Conservation (phyloP, 2,113 vertebrate species). For the Bombycilla garrulus region DNA sequence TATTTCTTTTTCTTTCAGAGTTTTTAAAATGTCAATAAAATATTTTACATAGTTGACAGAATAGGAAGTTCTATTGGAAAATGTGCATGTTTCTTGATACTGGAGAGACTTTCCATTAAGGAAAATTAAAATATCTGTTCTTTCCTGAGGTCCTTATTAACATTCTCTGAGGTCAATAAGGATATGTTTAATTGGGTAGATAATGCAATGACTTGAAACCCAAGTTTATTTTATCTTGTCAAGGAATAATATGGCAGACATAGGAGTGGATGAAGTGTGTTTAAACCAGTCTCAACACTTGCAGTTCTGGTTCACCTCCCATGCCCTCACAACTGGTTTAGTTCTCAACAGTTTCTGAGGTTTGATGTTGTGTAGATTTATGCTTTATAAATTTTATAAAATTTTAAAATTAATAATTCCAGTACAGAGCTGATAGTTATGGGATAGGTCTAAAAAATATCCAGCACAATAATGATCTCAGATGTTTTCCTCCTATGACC, state of each 20-base stretch:
- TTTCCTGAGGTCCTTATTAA: neutral
- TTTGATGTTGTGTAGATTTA: neutral
- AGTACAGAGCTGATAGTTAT: neutral
- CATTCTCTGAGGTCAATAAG: neutral
- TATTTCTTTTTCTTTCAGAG: neutral
- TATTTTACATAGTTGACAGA: neutral
- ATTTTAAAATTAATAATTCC: neutral
- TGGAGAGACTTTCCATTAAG: neutral
- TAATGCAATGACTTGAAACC: neutral
- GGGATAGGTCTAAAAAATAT: neutral
- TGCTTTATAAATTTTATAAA: neutral
- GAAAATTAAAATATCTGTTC: neutral
- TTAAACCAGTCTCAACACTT: neutral
- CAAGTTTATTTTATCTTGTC: neutral
- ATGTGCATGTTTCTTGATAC: neutral
- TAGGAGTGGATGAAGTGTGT: neutral
- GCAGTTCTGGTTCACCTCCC: neutral
- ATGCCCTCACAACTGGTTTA: neutral
- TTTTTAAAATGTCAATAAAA: neutral
- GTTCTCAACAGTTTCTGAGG: neutral
- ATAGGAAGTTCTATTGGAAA: neutral
- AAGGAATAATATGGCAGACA: neutral
- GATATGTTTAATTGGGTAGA: neutral
- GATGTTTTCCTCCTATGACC: neutral
- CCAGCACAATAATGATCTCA: neutral